phyloP scores from a whole-genome alignment of 2,888 invertebrate species.

The Diplolepis rosae region DNA sequence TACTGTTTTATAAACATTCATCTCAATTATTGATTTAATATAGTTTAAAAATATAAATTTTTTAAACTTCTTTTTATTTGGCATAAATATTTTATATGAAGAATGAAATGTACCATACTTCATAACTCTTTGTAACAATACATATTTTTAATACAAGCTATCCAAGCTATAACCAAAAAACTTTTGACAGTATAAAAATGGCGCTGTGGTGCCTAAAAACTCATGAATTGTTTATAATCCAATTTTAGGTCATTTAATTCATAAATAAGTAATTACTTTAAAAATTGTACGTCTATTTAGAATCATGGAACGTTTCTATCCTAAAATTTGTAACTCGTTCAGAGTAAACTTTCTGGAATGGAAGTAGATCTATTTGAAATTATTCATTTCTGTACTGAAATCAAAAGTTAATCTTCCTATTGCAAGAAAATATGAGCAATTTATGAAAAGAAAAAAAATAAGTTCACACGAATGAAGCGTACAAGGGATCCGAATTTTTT shows the following conservation, averaged over 20 bases:
- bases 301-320: not conserved
- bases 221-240: not conserved
- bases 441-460: too few relatives aligned
- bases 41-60: too few relatives aligned
- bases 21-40: too few relatives aligned
- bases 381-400: not conserved
- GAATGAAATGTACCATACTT: not conserved
- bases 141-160: too few relatives aligned
- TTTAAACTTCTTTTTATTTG: too few relatives aligned
- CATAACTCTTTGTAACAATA: not conserved
- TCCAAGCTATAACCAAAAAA: not conserved
- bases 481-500: not conserved
- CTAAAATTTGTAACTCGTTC: not conserved
- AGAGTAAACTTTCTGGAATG: not conserved
- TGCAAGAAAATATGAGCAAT: too few relatives aligned
- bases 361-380: not conserved
- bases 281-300: not conserved
- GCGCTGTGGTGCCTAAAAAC: not conserved
- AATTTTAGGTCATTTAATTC: not conserved
- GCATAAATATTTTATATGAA: not conserved
- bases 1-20: too few relatives aligned
- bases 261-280: not conserved
- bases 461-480: constrained; percentile 7
- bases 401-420: too few relatives aligned
- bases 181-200: not conserved